Percentiles rank a stretch among this genome's conserved stretches.
Conservation (phyloP, 2,888 invertebrate genomes). For the Sycophila texana region DNA sequence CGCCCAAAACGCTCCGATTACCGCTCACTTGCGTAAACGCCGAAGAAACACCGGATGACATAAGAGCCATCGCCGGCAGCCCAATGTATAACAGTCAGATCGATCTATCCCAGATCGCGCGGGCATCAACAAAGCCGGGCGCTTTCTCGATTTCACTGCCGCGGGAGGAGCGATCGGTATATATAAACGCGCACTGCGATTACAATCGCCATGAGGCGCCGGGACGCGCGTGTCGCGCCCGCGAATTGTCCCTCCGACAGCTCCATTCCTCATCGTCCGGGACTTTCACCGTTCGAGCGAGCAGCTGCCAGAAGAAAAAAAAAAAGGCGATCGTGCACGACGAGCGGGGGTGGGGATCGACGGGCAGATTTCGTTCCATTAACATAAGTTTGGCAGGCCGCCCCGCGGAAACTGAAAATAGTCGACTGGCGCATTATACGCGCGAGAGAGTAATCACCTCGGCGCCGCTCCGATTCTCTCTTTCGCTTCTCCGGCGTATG, state of each 20-base stretch:
- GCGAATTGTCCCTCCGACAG: slow-evolving; percentile 55
- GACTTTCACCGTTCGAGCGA: slow-evolving; percentile 6
- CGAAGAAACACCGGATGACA: no score
- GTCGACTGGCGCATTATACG: slow-evolving; percentile 56
- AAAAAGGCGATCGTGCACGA: neutral
- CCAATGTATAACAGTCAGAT: no score
- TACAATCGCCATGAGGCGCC: slow-evolving; percentile 3
- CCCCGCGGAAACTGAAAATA: slow-evolving; percentile 69
- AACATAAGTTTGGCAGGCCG: slow-evolving; percentile 72
- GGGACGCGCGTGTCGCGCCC: neutral
- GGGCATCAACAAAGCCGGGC: neutral
- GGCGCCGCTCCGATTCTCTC: slow-evolving; percentile 62
- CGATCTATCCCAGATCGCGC: no score
- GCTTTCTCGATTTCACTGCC: slow-evolving; percentile 18
- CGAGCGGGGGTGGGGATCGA: neutral
- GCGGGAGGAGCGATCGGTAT: neutral
- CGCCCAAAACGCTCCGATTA: no score
- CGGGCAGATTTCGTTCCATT: slow-evolving; percentile 65
- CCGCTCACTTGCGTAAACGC: no score
- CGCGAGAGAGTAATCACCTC: slow-evolving; percentile 71
- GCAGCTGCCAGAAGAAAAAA: neutral
- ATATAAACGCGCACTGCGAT: neutral
- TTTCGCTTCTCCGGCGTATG: slow-evolving; percentile 45
- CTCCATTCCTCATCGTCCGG: slow-evolving; percentile 51
- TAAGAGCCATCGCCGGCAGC: no score